phyloP scores from a whole-genome alignment of 2,888 invertebrate genomes.

The Troides oblongomaculatus region DNA sequence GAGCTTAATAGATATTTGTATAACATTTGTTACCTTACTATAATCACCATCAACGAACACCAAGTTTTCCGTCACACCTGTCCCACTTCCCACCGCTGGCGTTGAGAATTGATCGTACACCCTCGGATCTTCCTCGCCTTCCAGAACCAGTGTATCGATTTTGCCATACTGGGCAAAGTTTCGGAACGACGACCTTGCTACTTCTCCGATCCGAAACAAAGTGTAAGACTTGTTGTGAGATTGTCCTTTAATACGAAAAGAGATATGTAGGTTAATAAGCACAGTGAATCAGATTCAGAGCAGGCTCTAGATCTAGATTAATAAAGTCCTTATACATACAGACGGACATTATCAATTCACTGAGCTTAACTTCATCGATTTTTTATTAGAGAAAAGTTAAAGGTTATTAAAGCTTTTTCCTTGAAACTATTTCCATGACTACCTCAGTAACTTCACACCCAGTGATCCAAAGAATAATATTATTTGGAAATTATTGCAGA shows the following conservation, averaged over 20 bases:
- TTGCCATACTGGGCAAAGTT: constrained; percentile 92
- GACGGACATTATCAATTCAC: too few species aligned
- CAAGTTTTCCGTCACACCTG: constrained; percentile 87
- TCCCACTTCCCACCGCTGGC: constrained; percentile 85
- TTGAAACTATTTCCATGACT: too few species aligned
- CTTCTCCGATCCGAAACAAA: constrained; percentile 88
- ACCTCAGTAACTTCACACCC: too few species aligned
- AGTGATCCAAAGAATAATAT: too few species aligned
- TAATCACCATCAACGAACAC: constrained; percentile 94
- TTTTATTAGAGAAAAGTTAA: too few species aligned
- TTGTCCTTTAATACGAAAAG: constrained; percentile 82
- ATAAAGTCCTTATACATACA: too few species aligned
- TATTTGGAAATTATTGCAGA: too few species aligned
- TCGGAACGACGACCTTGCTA: constrained; percentile 87
- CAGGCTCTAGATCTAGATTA: too few species aligned
- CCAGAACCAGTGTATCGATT: constrained; percentile 85
- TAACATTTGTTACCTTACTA: constrained; percentile 79
- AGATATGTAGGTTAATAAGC: neutral
- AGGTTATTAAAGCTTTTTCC: too few species aligned
- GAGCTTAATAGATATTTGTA: too few species aligned
- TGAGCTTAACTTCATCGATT: too few species aligned
- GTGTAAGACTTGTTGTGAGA: constrained; percentile 90
- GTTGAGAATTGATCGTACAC: constrained; percentile 92
- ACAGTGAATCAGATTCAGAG: neutral
- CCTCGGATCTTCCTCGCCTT: constrained; percentile 82